phyloP scores from a whole-genome alignment of 1,140 invertebrate species.

The Eupristina koningsbergeri region DNA sequence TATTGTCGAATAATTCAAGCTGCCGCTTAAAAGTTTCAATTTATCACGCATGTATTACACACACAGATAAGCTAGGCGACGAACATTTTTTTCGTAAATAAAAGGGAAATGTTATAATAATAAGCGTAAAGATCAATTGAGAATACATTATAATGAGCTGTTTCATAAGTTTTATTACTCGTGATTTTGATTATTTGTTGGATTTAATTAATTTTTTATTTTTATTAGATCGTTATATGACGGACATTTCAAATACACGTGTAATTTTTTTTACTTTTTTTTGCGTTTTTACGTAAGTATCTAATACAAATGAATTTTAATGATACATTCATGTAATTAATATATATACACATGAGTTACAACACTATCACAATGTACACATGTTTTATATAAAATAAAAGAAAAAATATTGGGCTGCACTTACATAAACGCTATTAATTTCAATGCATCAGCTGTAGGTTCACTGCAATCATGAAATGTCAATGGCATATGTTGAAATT shows the following conservation, averaged over 20 bases:
- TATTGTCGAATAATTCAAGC: constrained; percentile 7
- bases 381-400: not conserved
- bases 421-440: constrained; percentile 69
- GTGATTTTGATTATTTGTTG: not conserved
- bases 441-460: constrained; percentile 58
- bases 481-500: constrained; percentile 61
- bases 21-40: constrained; percentile 6
- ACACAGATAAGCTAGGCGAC: not conserved
- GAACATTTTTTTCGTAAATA: not conserved
- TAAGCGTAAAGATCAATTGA: not conserved
- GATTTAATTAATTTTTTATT: no score
- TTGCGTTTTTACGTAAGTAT: no score
- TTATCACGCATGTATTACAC: not conserved
- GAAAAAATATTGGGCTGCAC: no score
- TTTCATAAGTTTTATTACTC: not conserved
- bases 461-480: constrained; percentile 64
- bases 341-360: no score
- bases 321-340: no score
- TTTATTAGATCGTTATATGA: no score
- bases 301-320: no score
- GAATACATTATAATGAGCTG: not conserved
- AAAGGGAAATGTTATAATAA: no score
- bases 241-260: no score
- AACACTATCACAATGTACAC: no score
- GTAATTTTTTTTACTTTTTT: no score